Base-by-base conservation (phyloP, 2,797 vertebrate species). In the Nasua narica region DNA sequence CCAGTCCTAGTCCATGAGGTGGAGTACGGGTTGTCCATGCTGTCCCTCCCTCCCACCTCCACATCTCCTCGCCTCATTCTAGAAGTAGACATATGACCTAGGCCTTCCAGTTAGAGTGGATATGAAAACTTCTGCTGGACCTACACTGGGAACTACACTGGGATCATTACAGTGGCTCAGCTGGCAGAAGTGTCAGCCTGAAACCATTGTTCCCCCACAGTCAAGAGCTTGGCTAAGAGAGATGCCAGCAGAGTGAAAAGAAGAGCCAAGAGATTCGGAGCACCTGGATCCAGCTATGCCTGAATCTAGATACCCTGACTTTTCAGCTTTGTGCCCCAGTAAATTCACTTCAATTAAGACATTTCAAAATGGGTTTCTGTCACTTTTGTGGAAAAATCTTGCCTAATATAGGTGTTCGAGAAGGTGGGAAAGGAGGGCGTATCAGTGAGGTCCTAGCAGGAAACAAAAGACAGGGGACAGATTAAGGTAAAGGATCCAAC, bases 51-150 rank as follows among this genome's bases (percentile, higher is more conserved):
- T 69, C 48, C 29, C 32, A 4, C 10, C 1, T 27, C 37, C 32
- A 43, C 16, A 7, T 11, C 2, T 3, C 7, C 7, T 11, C 7
- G 1, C 60, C 15, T 12, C 43, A 27, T 9, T n/a, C 12, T 14
- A 48, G 32, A 48, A 50, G 37, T 1, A 54, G 81, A 62, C 4
- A 23, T 3, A 5, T 29, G 43, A 43, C 32, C 16, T 48, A 25
- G 37, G 23, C 10, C 23, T 69, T 19, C 9, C n/a, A 79, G 19
- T 15, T 77, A 67, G 29, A 70, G n/a, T 3, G 21, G 65, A n/a
- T 10, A 15, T 27, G n/a, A 37, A 46, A 27, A 43, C 37, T 46
- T 52, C 78, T 1, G 0, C 32, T 29, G 40, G 46, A 35, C 40
- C 18, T 21, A 46, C 19, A 1, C 7, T 10, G 40, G 40, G 40